Conservation (phyloP, 2,113 vertebrate genomes). For the Phocoena phocoena region DNA sequence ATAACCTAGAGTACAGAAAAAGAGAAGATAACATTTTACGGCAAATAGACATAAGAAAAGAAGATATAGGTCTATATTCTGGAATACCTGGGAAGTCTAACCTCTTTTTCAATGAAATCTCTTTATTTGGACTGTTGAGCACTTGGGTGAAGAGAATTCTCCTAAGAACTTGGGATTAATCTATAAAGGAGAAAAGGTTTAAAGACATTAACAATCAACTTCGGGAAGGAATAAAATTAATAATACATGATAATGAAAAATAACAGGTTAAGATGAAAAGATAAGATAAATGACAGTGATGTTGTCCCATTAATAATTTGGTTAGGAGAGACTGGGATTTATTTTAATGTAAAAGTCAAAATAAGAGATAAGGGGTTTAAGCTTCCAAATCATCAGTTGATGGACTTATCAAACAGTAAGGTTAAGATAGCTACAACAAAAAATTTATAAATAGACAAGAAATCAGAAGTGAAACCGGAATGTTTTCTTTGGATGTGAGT, state of each 20-base stretch:
- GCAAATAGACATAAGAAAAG: background rate
- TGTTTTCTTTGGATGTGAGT: background rate
- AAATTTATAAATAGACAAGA: background rate
- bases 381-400: background rate
- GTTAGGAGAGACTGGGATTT: background rate
- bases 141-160: background rate
- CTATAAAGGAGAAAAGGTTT: background rate
- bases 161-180: background rate
- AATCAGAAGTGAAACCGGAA: background rate
- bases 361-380: background rate
- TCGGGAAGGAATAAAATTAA: background rate
- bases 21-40: background rate
- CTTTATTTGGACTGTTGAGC: background rate
- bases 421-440: background rate
- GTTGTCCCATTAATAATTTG: background rate
- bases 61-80: background rate
- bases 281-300: background rate
- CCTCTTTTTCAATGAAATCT: background rate
- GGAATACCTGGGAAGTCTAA: background rate
- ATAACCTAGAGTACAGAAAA: background rate
- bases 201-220: background rate
- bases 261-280: background rate
- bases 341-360: background rate
- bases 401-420: background rate
- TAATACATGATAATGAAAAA: background rate